Evolutionary conservation across 53 echinoderm and acorn worm species (phyloP).

Genomic region (Henricia sp.): DNA sequence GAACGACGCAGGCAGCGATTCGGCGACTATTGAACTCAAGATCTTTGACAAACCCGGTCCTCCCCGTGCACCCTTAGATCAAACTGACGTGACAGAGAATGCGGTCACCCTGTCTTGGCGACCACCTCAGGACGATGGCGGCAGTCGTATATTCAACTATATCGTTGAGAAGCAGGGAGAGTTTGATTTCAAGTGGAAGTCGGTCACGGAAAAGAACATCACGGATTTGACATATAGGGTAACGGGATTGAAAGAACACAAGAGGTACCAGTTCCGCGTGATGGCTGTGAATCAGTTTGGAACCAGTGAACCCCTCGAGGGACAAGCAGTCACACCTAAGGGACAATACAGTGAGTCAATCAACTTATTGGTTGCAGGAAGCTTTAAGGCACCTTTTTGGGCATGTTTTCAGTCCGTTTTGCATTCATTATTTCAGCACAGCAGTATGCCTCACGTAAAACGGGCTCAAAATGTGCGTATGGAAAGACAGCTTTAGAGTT

Average conservation of each 20-base stretch:
- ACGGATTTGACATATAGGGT: slow-evolving; percentile 82
- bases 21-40: slow-evolving; percentile 74
- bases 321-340: slow-evolving; percentile 87
- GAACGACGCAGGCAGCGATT: slow-evolving; percentile 89
- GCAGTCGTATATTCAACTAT: slow-evolving; percentile 91
- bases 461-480: too few relatives aligned
- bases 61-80: slow-evolving; percentile 90
- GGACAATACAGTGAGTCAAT: slow-evolving; percentile 85
- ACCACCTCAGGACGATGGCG: slow-evolving; percentile 94
- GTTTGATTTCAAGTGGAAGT: slow-evolving; percentile 84
- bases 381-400: too few relatives aligned
- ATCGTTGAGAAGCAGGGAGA: slow-evolving; percentile 96
- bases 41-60: slow-evolving; percentile 86
- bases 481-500: too few relatives aligned
- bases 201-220: slow-evolving; percentile 88
- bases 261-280: slow-evolving; percentile 90
- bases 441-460: too few relatives aligned
- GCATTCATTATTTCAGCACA: too few relatives aligned
- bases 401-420: too few relatives aligned
- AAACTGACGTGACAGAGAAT: slow-evolving; percentile 84
- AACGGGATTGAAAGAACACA: slow-evolving; percentile 90
- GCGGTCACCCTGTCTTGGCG: slow-evolving; percentile 93
- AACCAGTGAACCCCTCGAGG: slow-evolving; percentile 91
- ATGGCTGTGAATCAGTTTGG: slow-evolving; percentile 94
- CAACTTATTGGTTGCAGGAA: too few relatives aligned